Evolutionary conservation across 2,888 invertebrate genomes (phyloP).

Genomic region (Ophion costatus): DNA sequence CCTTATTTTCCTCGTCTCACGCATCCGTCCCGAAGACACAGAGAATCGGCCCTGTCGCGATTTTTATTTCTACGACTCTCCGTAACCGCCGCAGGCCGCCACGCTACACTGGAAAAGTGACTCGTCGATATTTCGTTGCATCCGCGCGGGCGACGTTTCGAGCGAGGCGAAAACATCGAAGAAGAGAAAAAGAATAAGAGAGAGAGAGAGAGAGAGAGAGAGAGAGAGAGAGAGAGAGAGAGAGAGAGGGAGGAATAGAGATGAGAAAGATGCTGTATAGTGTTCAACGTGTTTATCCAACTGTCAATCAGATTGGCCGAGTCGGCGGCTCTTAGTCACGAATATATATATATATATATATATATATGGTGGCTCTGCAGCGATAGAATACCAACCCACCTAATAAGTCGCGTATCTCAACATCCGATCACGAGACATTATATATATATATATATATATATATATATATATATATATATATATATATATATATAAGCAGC

Average conservation of each 20-base stretch:
- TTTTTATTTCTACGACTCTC: slow-evolving; percentile 51
- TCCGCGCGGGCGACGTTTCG: slow-evolving; percentile 28
- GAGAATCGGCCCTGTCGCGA: not conserved
- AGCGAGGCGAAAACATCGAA: slow-evolving; percentile 9
- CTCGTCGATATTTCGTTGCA: slow-evolving; percentile 62
- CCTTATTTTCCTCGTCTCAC: not conserved
- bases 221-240: slow-evolving; percentile 14
- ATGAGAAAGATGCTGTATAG: slow-evolving; percentile 49
- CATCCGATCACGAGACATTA: slow-evolving; percentile 72
- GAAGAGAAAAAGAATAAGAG: not conserved
- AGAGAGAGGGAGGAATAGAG: slow-evolving; percentile 12
- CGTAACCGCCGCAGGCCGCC: slow-evolving; percentile 29
- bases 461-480: slow-evolving; percentile 22
- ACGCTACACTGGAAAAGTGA: slow-evolving; percentile 56
- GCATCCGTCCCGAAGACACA: not conserved
- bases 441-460: slow-evolving; percentile 11
- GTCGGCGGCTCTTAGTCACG: slow-evolving; percentile 60
- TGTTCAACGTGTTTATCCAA: slow-evolving; percentile 79
- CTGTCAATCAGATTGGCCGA: slow-evolving; percentile 76
- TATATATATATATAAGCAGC: not conserved
- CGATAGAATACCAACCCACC: slow-evolving; percentile 67
- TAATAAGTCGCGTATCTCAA: slow-evolving; percentile 72
- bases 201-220: slow-evolving; percentile 16
- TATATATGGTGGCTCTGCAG: slow-evolving; percentile 33
- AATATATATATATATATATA: slow-evolving; percentile 4